phyloP scores from a whole-genome alignment of 2,888 invertebrate species.

The Troglohyphantes excavatus region DNA sequence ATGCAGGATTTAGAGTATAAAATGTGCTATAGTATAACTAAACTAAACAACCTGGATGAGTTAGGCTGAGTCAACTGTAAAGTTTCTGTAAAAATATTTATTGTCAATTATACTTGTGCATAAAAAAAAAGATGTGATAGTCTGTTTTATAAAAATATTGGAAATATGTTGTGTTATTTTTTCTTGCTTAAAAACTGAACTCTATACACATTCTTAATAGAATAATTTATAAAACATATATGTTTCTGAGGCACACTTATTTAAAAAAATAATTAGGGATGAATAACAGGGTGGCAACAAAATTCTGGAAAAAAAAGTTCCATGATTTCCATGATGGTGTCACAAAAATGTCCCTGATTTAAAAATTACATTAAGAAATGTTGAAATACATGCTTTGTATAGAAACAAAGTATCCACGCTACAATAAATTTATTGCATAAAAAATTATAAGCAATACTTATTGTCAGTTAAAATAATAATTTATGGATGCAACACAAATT shows the following conservation, averaged over 20 bases:
- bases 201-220: background rate
- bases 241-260: background rate
- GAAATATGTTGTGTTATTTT: conserved; percentile 38
- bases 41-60: conserved; percentile 20
- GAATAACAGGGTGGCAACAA: no score
- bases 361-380: no score
- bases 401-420: no score
- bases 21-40: conserved; percentile 57
- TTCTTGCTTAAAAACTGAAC: background rate
- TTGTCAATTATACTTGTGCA: conserved; percentile 69
- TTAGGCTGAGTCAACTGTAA: conserved; percentile 67
- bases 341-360: no score
- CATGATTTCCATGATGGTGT: no score
- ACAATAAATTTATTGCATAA: no score
- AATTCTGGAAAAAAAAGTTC: no score
- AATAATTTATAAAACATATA: background rate
- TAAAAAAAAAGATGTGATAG: conserved; percentile 55
- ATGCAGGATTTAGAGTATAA: conserved; percentile 50
- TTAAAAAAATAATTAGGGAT: no score
- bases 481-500: no score
- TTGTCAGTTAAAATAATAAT: no score
- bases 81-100: conserved; percentile 67
- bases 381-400: no score
- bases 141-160: conserved; percentile 71
- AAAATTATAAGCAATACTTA: no score